Base-by-base conservation (phyloP, 2,797 vertebrate genomes). In the Silurus aristotelis region DNA sequence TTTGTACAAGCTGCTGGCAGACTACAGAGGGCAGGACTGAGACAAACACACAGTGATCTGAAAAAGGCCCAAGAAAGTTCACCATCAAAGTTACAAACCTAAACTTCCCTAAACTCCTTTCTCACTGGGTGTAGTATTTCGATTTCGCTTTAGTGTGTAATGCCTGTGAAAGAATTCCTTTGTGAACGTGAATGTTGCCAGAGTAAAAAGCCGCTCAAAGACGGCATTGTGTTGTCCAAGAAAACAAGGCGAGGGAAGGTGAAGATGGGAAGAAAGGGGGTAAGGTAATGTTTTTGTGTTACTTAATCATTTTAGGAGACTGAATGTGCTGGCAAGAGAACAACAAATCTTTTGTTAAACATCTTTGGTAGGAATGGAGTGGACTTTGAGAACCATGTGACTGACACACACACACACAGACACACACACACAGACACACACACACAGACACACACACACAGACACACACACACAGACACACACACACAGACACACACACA, bases 261-360 rank as follows among this genome's bases (percentile, higher is more conserved):
- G 86, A 90, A 87, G 80, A 84, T 82, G 87, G 84, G 85, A 87
- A 89, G 91, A 89, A 88, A 52, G 48, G 64, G 55, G 27, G 58
- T 25, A 76, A 82, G 91, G 67, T 89, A 90, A 90, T 87, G 90
- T 94, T 95, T 95, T 93, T 94, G 88, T 79, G 88, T 90, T 89
- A 86, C 83, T 88, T 95, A 93, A 95, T 94, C 93, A 90, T 90
- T 92, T 95, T 94, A 94, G 93, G 92, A 91, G 92, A 92, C 92
- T 92, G 89, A 92, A 93, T 89, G 89, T 89, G 85, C 92, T 94
- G 93, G 93, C 92, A 93, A 90, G 89, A 91, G 91, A 92, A 94
- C 92, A 93, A 92, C 90, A 88, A 91, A 55, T 78, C 85, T 27
- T 93, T 92, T 93, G 92, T 92, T 80, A 92, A 89, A 91, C 87